A percentile compares a stretch with the other conserved stretches of the same genome.
phyloP scores from a whole-genome alignment of 1,140 invertebrate genomes.

The Megathymus violae region DNA sequence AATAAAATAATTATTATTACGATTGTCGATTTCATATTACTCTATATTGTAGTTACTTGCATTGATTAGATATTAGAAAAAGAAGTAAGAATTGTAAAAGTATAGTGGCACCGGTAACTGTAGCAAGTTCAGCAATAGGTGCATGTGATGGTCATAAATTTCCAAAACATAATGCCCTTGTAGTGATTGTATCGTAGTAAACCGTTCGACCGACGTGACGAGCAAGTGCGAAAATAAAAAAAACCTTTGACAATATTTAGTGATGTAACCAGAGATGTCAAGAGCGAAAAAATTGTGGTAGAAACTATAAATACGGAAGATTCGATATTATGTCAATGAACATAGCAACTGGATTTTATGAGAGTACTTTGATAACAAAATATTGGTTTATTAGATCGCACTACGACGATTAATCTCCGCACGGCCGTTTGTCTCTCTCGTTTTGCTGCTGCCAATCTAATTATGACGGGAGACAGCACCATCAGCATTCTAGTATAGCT shows the following conservation, averaged over 20 bases:
- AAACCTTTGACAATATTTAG: slow-evolving; percentile 83
- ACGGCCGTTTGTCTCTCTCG: slow-evolving; percentile 88
- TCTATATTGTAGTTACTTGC: too few species aligned
- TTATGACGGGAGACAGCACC: slow-evolving; percentile 87
- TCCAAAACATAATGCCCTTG: slow-evolving; percentile 87
- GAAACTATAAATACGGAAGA: slow-evolving; percentile 83
- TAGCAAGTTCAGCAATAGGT: slow-evolving; percentile 94
- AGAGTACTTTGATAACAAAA: slow-evolving; percentile 86
- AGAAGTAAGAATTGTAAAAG: slow-evolving; percentile 51
- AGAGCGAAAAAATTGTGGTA: slow-evolving; percentile 83
- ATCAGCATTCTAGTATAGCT: slow-evolving; percentile 91
- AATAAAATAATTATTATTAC: too few species aligned
- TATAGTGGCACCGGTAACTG: slow-evolving; percentile 88
- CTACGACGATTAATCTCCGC: slow-evolving; percentile 89
- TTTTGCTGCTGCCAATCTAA: slow-evolving; percentile 88
- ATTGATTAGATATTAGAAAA: slow-evolving; percentile 1
- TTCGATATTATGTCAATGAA: slow-evolving; percentile 88
- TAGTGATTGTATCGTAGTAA: slow-evolving; percentile 86
- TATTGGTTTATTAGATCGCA: slow-evolving; percentile 87
- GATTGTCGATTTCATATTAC: too few species aligned
- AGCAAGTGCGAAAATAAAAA: slow-evolving; percentile 82
- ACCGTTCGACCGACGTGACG: slow-evolving; percentile 78
- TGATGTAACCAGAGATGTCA: slow-evolving; percentile 86
- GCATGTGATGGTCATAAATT: slow-evolving; percentile 89
- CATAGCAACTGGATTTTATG: slow-evolving; percentile 88